These are phyloP conservation scores for Poecilia latipinna DNA, from an alignment of 2,113 vertebrate genomes.

Conservation along the genomic window DNA sequence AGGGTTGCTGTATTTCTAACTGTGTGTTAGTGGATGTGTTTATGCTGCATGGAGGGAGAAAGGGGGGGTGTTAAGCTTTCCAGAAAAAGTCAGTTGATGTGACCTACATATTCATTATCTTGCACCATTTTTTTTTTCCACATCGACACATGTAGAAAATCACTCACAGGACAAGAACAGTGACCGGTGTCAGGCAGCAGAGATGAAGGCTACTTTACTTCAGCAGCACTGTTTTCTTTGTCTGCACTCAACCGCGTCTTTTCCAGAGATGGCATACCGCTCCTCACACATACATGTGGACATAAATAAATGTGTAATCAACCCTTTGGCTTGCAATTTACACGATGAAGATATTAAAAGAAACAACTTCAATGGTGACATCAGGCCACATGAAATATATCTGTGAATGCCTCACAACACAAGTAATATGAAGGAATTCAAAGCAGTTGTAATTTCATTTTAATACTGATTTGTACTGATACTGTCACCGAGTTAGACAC, in stretches of 20 bases:
- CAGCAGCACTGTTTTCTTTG: slow-evolving; percentile 74
- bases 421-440: neutral
- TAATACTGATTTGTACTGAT: neutral
- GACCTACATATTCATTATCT: slow-evolving; percentile 84
- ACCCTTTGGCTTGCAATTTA: slow-evolving; percentile 20
- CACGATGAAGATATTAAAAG: slow-evolving; percentile 38
- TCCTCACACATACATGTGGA: slow-evolving; percentile 10
- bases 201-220: slow-evolving; percentile 72
- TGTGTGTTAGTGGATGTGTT: slow-evolving; percentile 32
- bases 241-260: slow-evolving; percentile 72
- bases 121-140: slow-evolving; percentile 68
- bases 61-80: slow-evolving; percentile 45
- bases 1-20: slow-evolving; percentile 24
- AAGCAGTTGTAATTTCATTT: neutral
- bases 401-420: neutral
- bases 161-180: slow-evolving; percentile 42
- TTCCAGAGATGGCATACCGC: slow-evolving; percentile 62
- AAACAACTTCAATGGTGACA: slow-evolving; percentile 32
- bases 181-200: slow-evolving; percentile 66
- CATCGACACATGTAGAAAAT: neutral
- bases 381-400: neutral
- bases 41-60: slow-evolving; percentile 43
- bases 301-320: slow-evolving; percentile 22
- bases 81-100: slow-evolving; percentile 78
- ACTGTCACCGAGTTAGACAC: neutral